These are phyloP conservation scores for Osedax fenrisi DNA, from an alignment of 2,888 invertebrate species.

Conservation along the genomic window DNA sequence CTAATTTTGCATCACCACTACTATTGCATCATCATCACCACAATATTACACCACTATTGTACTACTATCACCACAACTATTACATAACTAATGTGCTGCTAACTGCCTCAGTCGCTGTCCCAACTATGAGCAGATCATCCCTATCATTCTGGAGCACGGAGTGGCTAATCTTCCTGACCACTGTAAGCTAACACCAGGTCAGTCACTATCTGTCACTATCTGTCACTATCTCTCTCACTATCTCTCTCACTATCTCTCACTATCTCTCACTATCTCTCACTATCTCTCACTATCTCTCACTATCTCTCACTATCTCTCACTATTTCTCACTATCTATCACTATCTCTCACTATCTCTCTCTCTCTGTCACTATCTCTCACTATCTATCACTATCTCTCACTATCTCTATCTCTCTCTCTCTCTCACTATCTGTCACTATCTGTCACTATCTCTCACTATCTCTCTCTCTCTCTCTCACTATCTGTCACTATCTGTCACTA, in stretches of 20 bases:
- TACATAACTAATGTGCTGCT: too few relatives aligned
- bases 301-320: neutral
- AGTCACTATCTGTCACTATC: neutral
- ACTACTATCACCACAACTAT: too few relatives aligned
- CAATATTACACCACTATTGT: too few relatives aligned
- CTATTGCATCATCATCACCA: too few relatives aligned
- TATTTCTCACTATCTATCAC: neutral
- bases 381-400: neutral
- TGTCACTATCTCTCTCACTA: too few relatives aligned
- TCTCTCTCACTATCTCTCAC: neutral
- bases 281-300: neutral
- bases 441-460: too few relatives aligned
- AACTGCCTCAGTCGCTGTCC: conserved; percentile 76
- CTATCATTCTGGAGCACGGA: conserved; percentile 67
- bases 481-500: too few relatives aligned
- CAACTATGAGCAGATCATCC: conserved; percentile 73
- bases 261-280: neutral
- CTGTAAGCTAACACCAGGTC: conserved; percentile 62
- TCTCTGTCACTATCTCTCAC: neutral
- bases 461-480: too few relatives aligned
- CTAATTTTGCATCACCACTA: too few relatives aligned
- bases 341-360: neutral
- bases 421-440: too few relatives aligned
- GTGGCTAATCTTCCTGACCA: conserved; percentile 62
- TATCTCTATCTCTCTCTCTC: too few relatives aligned